Base-by-base conservation (phyloP, 2,888 invertebrate species). In the Agrenia bidenticulata region DNA sequence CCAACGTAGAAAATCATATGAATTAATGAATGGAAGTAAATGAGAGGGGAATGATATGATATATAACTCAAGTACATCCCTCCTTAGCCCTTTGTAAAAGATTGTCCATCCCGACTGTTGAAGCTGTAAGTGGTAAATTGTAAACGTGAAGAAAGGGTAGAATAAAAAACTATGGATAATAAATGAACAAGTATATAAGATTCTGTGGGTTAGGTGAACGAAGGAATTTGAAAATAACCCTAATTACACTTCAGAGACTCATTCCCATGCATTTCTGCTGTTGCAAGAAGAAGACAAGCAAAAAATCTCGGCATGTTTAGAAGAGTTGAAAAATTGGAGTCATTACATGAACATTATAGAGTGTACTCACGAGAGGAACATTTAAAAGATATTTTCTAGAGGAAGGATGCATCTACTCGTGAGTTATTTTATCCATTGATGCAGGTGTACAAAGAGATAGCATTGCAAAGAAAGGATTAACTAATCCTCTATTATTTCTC, bases 311-410 rank as follows among this genome's bases (percentile, higher is more conserved):
- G 64, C 54, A 65, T 64, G 64, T 51, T 65, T 62, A 21, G 39
- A 32, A 32, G 54, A 63, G 60, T 57, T 64, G 59, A 63, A 61
- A 67, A 70, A 67, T 70, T 62, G 55, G 64, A 68, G 66, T 66
- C 68, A 70, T 70, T 70, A 71, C 66, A 59, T 51, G 58, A 68
- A 58, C 61, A 68, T 71, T 68, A 71, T 61, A 55, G 61, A 51
- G 59, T 51, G 42, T 53, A 55, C 67, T 68, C 67, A 70, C 65
- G 65, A 57, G 32, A 61, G 55, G 32, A 41, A 49, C 60, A 68
- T 70, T 71, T 66, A 60, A 64, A 49, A 67, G 59, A 70, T 64
- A n/a, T 15, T 19, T 45, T 45, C n/a, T 45, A 45, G 45, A 45
- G 4, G 45, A 32, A 45, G 9, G 19, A 45, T 19, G 45, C 45